Base-by-base conservation (phyloP, 2,113 vertebrate genomes). In the Eira barbara region DNA sequence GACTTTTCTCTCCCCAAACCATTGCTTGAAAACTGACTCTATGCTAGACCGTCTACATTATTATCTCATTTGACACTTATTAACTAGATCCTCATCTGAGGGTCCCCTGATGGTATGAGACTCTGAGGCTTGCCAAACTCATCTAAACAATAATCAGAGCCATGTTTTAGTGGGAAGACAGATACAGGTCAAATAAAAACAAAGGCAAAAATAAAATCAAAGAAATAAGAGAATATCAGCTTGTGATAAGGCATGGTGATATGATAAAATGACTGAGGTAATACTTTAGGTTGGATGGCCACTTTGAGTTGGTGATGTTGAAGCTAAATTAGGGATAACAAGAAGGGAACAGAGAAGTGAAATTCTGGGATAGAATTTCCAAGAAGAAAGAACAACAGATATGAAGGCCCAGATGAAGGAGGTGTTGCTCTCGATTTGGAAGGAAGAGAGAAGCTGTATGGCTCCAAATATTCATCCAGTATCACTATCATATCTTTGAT, bases 41-140 rank as follows among this genome's bases (percentile, higher is more conserved):
- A 39, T 69, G 6, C 9, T 55, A 42, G 67, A 42, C 34, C 61
- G 9, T 86, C 65, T 49, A 79, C 14, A 25, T 73, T 80, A 3
- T 47, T 92, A 36, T 85, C 34, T 93, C 34, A 67, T 57, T 85
- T 89, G 86, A 84, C 29, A 39, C 63, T 96, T 94, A 76, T n/a
- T 57, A 61, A 94, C 36, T 45, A 73, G 34, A 34, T 69, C 34
- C 67, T 69, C 34, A 69, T 36, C 67, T 21, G 67, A 20, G 18
- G 34, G 34, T 36, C 8, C 36, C 34, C 84, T 23, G 34, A 88
- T 73, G n/a, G 20, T 36, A 31, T 71, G 55, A 90, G 81, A 34
- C 9, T 15, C 7, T 15, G 39, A 94, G 34, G 76, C 25, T 94
- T 94, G 34, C n/a, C 85, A 91, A 55, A 61, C 73, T 82, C 39